Conservation (phyloP, 2,113 vertebrate species). For the Takifugu flavidus region DNA sequence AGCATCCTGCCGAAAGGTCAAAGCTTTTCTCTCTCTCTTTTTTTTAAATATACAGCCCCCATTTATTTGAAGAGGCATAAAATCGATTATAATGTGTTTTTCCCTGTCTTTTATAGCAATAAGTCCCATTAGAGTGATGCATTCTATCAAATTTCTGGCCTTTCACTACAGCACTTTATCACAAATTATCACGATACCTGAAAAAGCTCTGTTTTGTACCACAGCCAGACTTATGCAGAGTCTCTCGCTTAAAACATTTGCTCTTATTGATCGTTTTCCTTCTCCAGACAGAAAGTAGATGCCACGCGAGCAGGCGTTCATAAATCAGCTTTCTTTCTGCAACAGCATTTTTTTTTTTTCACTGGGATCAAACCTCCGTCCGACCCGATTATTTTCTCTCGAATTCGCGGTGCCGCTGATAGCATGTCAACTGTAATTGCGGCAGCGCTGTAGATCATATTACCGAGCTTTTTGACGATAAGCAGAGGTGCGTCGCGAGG, state of each 20-base stretch:
- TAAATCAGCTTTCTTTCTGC: conserved; percentile 44
- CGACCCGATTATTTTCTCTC: conserved; percentile 50
- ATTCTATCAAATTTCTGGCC: conserved; percentile 54
- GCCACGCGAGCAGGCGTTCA: conserved; percentile 38
- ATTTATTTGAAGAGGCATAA: too few relatives aligned
- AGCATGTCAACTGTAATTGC: conserved; percentile 50
- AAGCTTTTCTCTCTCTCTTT: too few relatives aligned
- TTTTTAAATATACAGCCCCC: too few relatives aligned
- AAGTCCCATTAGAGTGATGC: too few relatives aligned
- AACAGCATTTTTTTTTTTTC: conserved; percentile 24
- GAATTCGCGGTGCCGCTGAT: conserved; percentile 57
- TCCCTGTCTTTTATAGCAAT: too few relatives aligned
- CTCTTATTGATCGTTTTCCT: conserved; percentile 39
- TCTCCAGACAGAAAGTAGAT: conserved; percentile 26
- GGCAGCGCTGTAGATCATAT: conserved; percentile 57
- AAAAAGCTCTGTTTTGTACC: conserved; percentile 25
- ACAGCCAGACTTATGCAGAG: conserved; percentile 46
- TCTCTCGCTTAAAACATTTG: conserved; percentile 35
- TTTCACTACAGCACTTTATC: conserved; percentile 43
- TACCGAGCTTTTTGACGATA: conserved; percentile 51
- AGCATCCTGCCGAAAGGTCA: conserved; percentile 45
- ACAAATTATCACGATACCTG: conserved; percentile 35
- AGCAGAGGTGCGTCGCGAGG: conserved; percentile 36
- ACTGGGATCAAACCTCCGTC: conserved; percentile 46
- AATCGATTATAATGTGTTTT: too few relatives aligned